A percentile compares a stretch with the other conserved stretches of the same genome.
These are phyloP conservation scores for Acanthosoma haemorrhoidale DNA, from an alignment of 2,888 invertebrate species.

Conservation along the genomic window DNA sequence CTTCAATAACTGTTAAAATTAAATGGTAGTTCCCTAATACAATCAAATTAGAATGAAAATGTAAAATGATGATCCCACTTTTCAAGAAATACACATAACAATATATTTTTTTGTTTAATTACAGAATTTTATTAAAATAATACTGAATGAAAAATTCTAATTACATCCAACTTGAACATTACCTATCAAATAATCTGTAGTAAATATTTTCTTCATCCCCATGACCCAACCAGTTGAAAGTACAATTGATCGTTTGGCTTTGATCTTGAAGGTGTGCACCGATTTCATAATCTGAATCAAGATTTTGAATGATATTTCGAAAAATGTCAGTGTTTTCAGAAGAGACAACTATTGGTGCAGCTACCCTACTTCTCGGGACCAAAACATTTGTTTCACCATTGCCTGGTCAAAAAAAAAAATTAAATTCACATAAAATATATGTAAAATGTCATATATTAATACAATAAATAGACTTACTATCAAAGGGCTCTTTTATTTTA, in stretches of 20 bases:
- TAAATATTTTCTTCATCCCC: constrained; percentile 68
- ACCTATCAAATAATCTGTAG: constrained; percentile 65
- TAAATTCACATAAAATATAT: background rate
- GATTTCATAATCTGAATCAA: constrained; percentile 85
- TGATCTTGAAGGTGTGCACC: constrained; percentile 93
- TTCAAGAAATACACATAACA: background rate
- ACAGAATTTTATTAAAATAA: too few relatives aligned
- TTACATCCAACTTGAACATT: background rate
- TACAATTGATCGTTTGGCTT: constrained; percentile 86
- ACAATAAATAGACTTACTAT: constrained; percentile 45
- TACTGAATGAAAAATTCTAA: too few relatives aligned
- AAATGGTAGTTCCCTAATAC: too few relatives aligned
- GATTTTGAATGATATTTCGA: constrained; percentile 87
- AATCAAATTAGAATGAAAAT: too few relatives aligned
- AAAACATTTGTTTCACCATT: constrained; percentile 63
- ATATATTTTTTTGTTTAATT: too few relatives aligned
- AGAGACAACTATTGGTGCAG: constrained; percentile 86
- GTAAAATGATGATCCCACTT: too few relatives aligned
- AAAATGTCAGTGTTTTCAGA: constrained; percentile 84
- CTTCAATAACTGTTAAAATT: too few relatives aligned
- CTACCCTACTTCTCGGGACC: constrained; percentile 84
- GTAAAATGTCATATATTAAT: background rate
- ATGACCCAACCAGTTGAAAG: constrained; percentile 88
- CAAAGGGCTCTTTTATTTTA: constrained; percentile 78
- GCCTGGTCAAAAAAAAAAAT: constrained; percentile 27